Percentiles rank a stretch among this genome's conserved stretches.
Conservation (phyloP, 2,113 vertebrate species). For the Epinephelus fuscoguttatus region DNA sequence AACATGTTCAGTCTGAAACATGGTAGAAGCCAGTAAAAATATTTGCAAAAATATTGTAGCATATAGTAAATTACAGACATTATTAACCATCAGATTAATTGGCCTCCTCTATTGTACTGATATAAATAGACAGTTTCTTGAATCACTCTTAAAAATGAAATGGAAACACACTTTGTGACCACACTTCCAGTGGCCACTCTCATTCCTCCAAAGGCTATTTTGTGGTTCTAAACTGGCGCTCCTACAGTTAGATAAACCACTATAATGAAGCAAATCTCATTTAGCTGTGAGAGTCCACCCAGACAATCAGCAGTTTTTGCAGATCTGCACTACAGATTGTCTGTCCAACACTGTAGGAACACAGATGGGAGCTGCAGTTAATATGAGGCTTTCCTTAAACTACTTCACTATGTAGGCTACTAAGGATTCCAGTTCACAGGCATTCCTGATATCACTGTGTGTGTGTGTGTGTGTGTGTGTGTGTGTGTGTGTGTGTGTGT, state of each 20-base stretch:
- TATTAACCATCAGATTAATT: slow-evolving; percentile 2
- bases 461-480: neutral
- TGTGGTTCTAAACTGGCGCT: slow-evolving; percentile 36
- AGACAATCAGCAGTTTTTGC: slow-evolving; percentile 66
- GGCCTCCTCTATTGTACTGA: neutral
- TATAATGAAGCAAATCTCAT: slow-evolving; percentile 75
- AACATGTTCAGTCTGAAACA: neutral
- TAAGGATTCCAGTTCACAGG: slow-evolving; percentile 8
- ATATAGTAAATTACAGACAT: neutral
- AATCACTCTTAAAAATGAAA: slow-evolving; percentile 48
- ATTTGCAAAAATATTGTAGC: neutral
- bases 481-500: neutral
- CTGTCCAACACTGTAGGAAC: slow-evolving; percentile 58
- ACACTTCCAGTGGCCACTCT: slow-evolving; percentile 16
- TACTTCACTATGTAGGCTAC: slow-evolving; percentile 13
- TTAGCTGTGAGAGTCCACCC: slow-evolving; percentile 48
- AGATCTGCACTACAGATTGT: slow-evolving; percentile 55
- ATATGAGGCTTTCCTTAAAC: slow-evolving; percentile 53
- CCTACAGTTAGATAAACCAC: slow-evolving; percentile 64
- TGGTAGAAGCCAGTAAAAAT: neutral
- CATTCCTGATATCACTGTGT: neutral
- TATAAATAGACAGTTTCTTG: slow-evolving; percentile 29
- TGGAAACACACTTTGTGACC: slow-evolving; percentile 37
- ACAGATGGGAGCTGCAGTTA: slow-evolving; percentile 57
- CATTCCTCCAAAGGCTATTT: slow-evolving; percentile 58